Evolutionary conservation across 2,113 vertebrate species (phyloP).

Genomic region (Coturnix japonica): DNA sequence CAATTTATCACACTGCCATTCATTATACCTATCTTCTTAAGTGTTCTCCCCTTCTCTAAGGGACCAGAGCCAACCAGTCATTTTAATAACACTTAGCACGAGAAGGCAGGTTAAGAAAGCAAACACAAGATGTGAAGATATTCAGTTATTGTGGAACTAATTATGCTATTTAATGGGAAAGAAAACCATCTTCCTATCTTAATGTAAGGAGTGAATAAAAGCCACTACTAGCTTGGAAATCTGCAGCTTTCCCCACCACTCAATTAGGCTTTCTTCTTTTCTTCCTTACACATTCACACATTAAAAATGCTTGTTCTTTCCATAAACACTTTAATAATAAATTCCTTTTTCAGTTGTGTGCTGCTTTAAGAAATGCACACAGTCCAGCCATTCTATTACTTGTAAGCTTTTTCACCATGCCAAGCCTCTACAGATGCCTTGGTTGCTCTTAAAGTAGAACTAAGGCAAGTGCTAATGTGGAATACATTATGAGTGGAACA

Average conservation of each 20-base stretch:
- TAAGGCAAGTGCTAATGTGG: background rate
- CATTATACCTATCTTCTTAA: background rate
- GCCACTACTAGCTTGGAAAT: background rate
- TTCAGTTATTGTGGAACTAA: background rate
- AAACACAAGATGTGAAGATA: background rate
- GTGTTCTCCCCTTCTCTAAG: background rate
- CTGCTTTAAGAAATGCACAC: background rate
- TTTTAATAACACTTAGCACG: background rate
- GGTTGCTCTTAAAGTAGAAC: background rate
- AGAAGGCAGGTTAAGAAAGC: background rate
- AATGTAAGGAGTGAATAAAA: background rate
- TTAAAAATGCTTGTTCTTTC: conserved; percentile 40
- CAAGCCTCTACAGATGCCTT: background rate
- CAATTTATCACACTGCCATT: background rate
- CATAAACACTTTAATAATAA: conserved; percentile 66
- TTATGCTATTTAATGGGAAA: background rate
- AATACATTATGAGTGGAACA: background rate
- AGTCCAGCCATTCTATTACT: conserved; percentile 16
- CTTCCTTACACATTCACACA: background rate
- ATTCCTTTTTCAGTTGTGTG: conserved; percentile 20
- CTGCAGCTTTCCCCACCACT: background rate
- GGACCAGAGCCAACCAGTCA: background rate
- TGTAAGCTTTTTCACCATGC: background rate
- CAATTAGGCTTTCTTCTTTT: conserved; percentile 9
- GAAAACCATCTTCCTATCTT: background rate